Base-by-base conservation (phyloP, 2,888 invertebrate species). In the Galerucella pusilla region DNA sequence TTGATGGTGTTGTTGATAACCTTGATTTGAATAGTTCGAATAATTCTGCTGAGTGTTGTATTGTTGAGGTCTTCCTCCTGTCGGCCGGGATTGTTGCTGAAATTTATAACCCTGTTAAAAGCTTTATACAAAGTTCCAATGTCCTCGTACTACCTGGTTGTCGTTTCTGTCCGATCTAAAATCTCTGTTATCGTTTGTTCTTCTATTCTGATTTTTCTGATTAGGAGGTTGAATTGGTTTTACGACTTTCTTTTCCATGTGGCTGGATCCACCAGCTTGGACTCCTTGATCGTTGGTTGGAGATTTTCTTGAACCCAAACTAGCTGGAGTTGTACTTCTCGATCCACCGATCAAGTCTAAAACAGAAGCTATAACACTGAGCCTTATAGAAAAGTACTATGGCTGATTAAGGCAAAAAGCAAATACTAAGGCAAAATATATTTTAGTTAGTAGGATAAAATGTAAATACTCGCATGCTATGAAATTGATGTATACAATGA, bases 281-380 rank as follows among this genome's bases (percentile, higher is more conserved):
- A 94, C 93, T 78, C 94, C 93, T 88, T 96, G 94, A 87, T 97
- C 97, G 80, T 93, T 92, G 2, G 96, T 95, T 69, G 96, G 95
- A 81, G 96, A 96, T 88, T 95, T 96, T 84, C 95, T 91, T 79
- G 92, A 92, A 77, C 90, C 82, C 54, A 92, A 89, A 77, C 94
- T 93, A 7, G 93, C 93, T 11, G 96, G 96, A 1, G 96, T 95
- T 73, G 93, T 93, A 70, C 95, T 94, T 72, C 96, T 91, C n/a
- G 94, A 95, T 61, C 90, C 87, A 77, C 92, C 91, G 83, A 94
- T 92, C 82, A 94, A 89, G 87, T 94, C 94, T 86, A 93, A 87
- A 89, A 94, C 92, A 80, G 86, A 88, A 80, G 84, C 89, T 89
- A 84, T 69, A 80, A 74, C 69, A 72, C 75, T 77, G 74, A 79